Evolutionary conservation across 2,888 invertebrate species (phyloP).

Genomic region (Drosophila mimica): DNA sequence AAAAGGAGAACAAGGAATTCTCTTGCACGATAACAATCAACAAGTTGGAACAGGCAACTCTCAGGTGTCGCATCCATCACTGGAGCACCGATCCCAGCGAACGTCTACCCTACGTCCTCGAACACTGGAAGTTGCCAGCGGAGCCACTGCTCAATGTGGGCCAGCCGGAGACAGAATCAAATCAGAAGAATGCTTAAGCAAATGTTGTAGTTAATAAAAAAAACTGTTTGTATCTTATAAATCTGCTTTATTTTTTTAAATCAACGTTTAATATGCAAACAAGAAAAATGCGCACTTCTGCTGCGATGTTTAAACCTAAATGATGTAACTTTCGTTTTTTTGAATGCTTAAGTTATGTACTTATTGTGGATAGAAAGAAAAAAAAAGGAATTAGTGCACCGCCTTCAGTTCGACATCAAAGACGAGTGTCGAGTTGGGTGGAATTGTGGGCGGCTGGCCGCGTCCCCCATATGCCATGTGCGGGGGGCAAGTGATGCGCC

Average conservation of each 20-base stretch:
- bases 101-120: slow-evolving; percentile 86
- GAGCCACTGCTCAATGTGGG: slow-evolving; percentile 76
- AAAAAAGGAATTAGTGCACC: slow-evolving; percentile 85
- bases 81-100: slow-evolving; percentile 89
- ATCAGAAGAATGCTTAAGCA: slow-evolving; percentile 9
- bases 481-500: slow-evolving; percentile 93
- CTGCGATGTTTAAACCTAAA: slow-evolving; percentile 12
- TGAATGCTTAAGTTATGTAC: slow-evolving; percentile 38
- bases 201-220: slow-evolving; percentile 16
- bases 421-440: slow-evolving; percentile 93
- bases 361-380: slow-evolving; percentile 18
- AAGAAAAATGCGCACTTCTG: slow-evolving; percentile 10
- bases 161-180: neutral
- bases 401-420: slow-evolving; percentile 96
- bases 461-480: slow-evolving; percentile 92
- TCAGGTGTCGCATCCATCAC: slow-evolving; percentile 92
- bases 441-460: slow-evolving; percentile 94
- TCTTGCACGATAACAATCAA: slow-evolving; percentile 91
- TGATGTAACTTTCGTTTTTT: slow-evolving; percentile 1
- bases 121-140: slow-evolving; percentile 78
- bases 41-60: slow-evolving; percentile 88
- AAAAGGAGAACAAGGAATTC: slow-evolving; percentile 92
- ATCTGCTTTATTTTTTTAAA: slow-evolving; percentile 60
- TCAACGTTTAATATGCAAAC: slow-evolving; percentile 30
- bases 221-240: slow-evolving; percentile 19